These are phyloP conservation scores for Drosophila trapezifrons DNA, from an alignment of 1,140 invertebrate species.

Conservation along the genomic window DNA sequence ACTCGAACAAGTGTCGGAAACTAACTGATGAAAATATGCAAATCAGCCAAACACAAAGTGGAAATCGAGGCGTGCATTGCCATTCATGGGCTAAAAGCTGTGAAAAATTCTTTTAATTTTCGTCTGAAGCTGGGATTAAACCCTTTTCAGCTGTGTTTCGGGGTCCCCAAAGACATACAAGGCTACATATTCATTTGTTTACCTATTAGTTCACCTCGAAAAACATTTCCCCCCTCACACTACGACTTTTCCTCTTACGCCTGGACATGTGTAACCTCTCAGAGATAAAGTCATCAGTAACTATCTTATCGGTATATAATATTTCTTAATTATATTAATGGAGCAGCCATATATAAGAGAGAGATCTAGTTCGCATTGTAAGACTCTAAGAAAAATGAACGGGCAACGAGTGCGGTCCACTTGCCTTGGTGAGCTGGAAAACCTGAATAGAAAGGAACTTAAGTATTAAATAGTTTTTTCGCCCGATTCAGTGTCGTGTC, in stretches of 20 bases:
- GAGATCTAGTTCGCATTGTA: not conserved
- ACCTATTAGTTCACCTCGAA: slow-evolving; percentile 3
- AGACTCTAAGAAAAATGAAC: slow-evolving; percentile 33
- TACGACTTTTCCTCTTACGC: slow-evolving; percentile 21
- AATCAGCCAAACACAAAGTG: slow-evolving; percentile 53
- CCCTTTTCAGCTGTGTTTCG: not conserved
- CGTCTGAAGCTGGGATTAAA: not conserved
- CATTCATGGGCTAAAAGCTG: slow-evolving; percentile 6
- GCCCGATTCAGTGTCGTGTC: slow-evolving; percentile 13
- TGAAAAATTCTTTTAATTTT: not conserved
- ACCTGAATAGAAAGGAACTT: not conserved
- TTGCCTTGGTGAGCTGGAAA: slow-evolving; percentile 34
- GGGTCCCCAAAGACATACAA: no score
- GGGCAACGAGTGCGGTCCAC: slow-evolving; percentile 8
- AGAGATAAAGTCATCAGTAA: slow-evolving; percentile 15
- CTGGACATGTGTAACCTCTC: slow-evolving; percentile 25
- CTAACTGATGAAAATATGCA: slow-evolving; percentile 53
- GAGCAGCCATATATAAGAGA: slow-evolving; percentile 47
- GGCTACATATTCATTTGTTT: not conserved
- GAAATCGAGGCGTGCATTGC: not conserved
- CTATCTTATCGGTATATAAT: slow-evolving; percentile 40
- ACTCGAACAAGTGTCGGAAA: slow-evolving; percentile 22
- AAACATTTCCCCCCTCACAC: not conserved
- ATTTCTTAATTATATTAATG: slow-evolving; percentile 33
- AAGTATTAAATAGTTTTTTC: not conserved